A percentile compares a stretch with the other conserved stretches of the same genome.
Conservation (phyloP, 2,113 vertebrate species). For the Cochlearius cochlearius region DNA sequence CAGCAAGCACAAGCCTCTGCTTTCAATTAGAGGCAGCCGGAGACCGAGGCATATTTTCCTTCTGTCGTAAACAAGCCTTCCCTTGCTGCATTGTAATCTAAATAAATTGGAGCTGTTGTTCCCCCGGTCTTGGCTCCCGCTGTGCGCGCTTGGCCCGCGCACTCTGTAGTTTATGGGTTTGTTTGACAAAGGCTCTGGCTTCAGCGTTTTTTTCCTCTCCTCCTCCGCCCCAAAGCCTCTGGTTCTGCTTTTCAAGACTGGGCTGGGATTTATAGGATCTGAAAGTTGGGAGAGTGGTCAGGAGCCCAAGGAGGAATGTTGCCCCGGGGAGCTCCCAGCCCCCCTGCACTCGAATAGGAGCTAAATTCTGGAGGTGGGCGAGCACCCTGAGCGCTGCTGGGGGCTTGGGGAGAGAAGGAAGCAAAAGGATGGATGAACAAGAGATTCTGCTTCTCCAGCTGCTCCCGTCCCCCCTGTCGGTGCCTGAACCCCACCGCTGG, state of each 20-base stretch:
- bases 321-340: not conserved
- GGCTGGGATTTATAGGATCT: not conserved
- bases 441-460: no score
- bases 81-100: not conserved
- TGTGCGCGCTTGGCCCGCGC: fast-evolving
- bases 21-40: not conserved
- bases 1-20: not conserved
- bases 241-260: not conserved
- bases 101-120: not conserved
- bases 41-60: not conserved
- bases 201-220: not conserved
- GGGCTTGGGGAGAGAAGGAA: not conserved
- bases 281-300: not conserved
- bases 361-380: not conserved
- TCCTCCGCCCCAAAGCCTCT: not conserved
- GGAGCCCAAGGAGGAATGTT: not conserved
- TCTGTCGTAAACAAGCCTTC: not conserved
- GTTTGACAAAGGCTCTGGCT: not conserved
- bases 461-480: not conserved
- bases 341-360: not conserved
- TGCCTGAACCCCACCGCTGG: fast-evolving
- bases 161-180: not conserved
- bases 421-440: not conserved
- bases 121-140: not conserved
- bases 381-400: fast-evolving